Conservation (phyloP, 2,113 vertebrate species). For the Macaca nemestrina region DNA sequence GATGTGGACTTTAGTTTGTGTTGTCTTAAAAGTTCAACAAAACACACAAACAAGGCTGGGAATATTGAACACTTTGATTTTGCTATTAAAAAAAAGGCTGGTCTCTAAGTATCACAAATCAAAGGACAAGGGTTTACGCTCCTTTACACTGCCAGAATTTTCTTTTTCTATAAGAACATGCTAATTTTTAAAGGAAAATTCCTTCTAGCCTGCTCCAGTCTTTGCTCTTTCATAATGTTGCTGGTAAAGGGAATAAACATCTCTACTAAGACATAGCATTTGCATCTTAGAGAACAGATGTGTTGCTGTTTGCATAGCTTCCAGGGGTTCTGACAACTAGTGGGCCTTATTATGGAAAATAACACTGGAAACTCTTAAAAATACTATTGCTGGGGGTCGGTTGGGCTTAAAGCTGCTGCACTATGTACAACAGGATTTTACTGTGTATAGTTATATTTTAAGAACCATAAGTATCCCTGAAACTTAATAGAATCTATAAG, state of each 20-base stretch:
- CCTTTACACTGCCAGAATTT: not conserved
- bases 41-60: not conserved
- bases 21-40: not conserved
- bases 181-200: not conserved
- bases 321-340: constrained; percentile 62
- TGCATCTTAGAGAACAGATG: constrained; percentile 69
- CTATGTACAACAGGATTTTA: constrained; percentile 36
- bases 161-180: not conserved
- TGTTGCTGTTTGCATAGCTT: constrained; percentile 61
- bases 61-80: not conserved
- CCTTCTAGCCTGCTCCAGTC: not conserved
- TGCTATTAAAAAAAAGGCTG: not conserved
- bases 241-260: constrained; percentile 44
- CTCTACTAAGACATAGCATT: constrained; percentile 42
- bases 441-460: constrained; percentile 54
- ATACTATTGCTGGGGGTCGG: constrained; percentile 39
- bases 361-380: constrained; percentile 54
- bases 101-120: not conserved
- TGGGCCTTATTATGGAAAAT: constrained; percentile 65
- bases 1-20: not conserved
- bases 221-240: not conserved
- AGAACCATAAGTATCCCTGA: constrained; percentile 53
- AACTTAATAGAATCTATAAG: constrained; percentile 65
- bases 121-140: not conserved
- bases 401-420: not conserved